phyloP scores from a whole-genome alignment of 2,113 vertebrate species.

The Numida meleagris region DNA sequence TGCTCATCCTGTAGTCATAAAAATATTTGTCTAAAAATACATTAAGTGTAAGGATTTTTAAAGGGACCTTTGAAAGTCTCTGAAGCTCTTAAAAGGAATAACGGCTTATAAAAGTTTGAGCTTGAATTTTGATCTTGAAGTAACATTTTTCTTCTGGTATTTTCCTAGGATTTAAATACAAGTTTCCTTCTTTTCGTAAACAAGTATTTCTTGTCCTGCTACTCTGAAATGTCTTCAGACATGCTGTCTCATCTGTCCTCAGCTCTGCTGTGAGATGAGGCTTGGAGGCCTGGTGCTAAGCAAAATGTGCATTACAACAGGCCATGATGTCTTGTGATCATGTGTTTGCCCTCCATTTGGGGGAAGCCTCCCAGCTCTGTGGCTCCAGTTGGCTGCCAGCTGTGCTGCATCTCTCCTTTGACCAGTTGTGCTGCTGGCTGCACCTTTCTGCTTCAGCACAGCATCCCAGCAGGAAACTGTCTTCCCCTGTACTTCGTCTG shows the following conservation, averaged over 20 bases:
- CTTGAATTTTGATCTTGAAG: background rate
- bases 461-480: background rate
- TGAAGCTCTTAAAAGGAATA: background rate
- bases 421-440: background rate
- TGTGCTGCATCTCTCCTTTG: background rate
- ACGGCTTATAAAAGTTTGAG: background rate
- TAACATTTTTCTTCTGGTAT: background rate
- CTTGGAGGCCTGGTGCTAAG: background rate
- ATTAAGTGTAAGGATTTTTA: conserved; percentile 36
- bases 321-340: no score
- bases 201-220: background rate
- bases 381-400: background rate
- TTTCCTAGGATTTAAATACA: background rate
- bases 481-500: background rate
- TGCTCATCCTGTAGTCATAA: conserved; percentile 43
- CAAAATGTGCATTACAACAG: no score
- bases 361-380: no score
- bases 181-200: background rate
- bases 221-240: background rate
- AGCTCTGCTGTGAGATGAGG: background rate
- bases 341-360: no score
- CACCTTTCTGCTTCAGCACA: background rate
- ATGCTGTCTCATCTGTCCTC: no score
- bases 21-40: conserved; percentile 69
- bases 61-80: background rate